Evolutionary conservation across 1,140 invertebrate genomes (phyloP).

Genomic region (Mycetomoellerius zeteki): DNA sequence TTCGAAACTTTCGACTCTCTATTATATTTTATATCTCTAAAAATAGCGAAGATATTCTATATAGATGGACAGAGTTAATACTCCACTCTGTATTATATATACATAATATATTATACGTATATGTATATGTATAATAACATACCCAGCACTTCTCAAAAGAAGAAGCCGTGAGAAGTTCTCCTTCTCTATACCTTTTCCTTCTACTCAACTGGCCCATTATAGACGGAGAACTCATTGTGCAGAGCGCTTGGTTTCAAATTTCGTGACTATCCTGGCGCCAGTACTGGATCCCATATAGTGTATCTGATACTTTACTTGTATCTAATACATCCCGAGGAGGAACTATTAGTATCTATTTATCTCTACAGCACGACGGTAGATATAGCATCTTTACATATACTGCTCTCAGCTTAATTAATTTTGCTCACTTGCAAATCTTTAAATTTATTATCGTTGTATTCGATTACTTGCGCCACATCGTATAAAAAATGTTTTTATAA

Average conservation of each 20-base stretch:
- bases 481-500: background rate
- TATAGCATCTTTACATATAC: background rate
- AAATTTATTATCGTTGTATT: background rate
- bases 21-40: too few species aligned
- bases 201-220: conserved; percentile 2
- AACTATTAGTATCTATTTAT: conserved; percentile 5
- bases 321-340: conserved; percentile 34
- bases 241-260: conserved; percentile 60
- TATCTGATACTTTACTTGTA: conserved; percentile 35
- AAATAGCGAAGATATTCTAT: too few species aligned
- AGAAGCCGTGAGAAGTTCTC: conserved; percentile 35
- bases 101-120: background rate
- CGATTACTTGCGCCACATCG: background rate
- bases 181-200: background rate
- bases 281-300: conserved; percentile 49
- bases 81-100: too few species aligned
- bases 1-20: too few species aligned
- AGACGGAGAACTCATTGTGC: conserved; percentile 61
- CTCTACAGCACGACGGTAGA: background rate
- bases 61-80: too few species aligned
- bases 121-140: background rate
- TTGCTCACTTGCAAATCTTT: background rate
- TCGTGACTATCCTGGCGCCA: conserved; percentile 69
- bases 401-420: background rate
- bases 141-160: background rate